A percentile compares a stretch with the other conserved stretches of the same genome.
Evolutionary conservation across 2,888 invertebrate genomes (phyloP).

Genomic region (Drosophila borealis): DNA sequence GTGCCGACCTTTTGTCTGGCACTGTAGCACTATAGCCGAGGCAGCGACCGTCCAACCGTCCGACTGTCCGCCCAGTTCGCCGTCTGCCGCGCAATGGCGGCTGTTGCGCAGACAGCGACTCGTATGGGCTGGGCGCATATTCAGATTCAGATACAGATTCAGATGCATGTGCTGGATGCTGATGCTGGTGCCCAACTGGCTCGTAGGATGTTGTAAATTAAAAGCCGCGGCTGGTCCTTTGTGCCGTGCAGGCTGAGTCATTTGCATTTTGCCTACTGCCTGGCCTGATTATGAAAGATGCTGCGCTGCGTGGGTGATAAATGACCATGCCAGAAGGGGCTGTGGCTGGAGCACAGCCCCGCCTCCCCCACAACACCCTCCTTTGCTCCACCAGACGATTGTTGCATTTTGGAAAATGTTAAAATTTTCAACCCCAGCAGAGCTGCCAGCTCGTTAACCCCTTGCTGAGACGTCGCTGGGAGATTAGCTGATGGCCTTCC

Average conservation of each 20-base stretch:
- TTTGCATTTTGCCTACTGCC: constrained; percentile 81
- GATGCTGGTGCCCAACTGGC: constrained; percentile 47
- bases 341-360: constrained; percentile 9
- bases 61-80: constrained; percentile 7
- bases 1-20: constrained; percentile 84
- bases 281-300: constrained; percentile 84
- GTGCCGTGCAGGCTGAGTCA: constrained; percentile 73
- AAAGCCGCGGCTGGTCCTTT: constrained; percentile 81
- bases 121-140: constrained; percentile 36
- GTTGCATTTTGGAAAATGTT: constrained; percentile 67
- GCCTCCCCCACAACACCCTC: constrained; percentile 1
- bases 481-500: constrained; percentile 71
- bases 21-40: constrained; percentile 56
- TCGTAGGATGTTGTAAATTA: constrained; percentile 82
- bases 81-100: constrained; percentile 46
- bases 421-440: constrained; percentile 63
- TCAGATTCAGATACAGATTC: constrained; percentile 38
- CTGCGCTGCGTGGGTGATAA: constrained; percentile 84
- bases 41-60: constrained; percentile 1
- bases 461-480: constrained; percentile 72
- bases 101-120: constrained; percentile 5
- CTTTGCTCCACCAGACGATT: constrained; percentile 33
- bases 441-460: constrained; percentile 76
- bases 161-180: constrained; percentile 33
- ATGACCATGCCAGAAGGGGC: constrained; percentile 72